phyloP scores from a whole-genome alignment of 1,140 invertebrate genomes.

The Dreissena polymorpha region DNA sequence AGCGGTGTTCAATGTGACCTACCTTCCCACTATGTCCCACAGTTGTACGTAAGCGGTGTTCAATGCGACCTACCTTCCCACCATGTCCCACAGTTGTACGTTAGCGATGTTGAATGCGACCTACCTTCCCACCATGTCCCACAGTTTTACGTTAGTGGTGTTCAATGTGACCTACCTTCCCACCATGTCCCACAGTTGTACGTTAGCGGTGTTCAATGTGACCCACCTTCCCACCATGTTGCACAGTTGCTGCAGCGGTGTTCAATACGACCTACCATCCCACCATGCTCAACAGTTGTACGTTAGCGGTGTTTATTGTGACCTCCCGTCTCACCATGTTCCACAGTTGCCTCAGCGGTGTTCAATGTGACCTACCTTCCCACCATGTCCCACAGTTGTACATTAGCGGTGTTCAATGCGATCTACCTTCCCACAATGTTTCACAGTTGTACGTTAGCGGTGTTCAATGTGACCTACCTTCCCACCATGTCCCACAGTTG shows the following conservation, averaged over 20 bases:
- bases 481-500: conserved; percentile 56
- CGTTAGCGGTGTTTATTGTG: too few species aligned
- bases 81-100: conserved; percentile 53
- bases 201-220: too few species aligned
- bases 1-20: neutral
- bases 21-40: conserved; percentile 54
- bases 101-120: too few species aligned
- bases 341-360: conserved; percentile 54
- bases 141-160: too few species aligned
- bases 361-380: conserved; percentile 35
- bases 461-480: conserved; percentile 24
- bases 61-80: conserved; percentile 39
- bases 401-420: too few species aligned
- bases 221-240: conserved; percentile 52
- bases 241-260: conserved; percentile 54
- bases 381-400: conserved; percentile 55
- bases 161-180: conserved; percentile 35
- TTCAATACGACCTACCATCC: conserved; percentile 34
- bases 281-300: conserved; percentile 54
- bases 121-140: conserved; percentile 53
- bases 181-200: conserved; percentile 55
- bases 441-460: too few species aligned
- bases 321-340: conserved; percentile 50
- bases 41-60: too few species aligned
- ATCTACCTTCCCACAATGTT: conserved; percentile 51